These are phyloP conservation scores for Morus bassanus DNA, from an alignment of 2,797 vertebrate genomes.

Conservation along the genomic window DNA sequence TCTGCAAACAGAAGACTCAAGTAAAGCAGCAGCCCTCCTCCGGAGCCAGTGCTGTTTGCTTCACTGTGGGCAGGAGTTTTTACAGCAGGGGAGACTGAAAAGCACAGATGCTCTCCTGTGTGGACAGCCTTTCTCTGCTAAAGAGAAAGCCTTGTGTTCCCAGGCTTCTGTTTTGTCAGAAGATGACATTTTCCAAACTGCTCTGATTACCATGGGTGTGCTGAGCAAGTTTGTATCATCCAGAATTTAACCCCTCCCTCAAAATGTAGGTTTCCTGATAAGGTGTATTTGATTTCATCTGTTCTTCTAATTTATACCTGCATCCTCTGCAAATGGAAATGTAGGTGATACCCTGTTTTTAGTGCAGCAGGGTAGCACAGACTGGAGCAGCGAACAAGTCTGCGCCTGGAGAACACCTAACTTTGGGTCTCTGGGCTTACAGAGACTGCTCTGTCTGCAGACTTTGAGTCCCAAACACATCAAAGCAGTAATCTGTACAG, in stretches of 20 bases:
- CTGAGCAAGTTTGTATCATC: neutral
- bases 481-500: neutral
- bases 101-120: neutral
- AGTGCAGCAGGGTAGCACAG: neutral
- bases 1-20: neutral
- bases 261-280: neutral
- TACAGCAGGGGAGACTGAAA: neutral
- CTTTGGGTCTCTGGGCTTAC: neutral
- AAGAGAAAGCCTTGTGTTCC: slow-evolving; percentile 8
- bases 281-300: neutral
- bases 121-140: neutral
- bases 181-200: neutral
- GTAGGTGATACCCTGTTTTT: neutral
- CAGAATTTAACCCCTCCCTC: neutral
- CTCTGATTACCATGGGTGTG: neutral
- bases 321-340: neutral
- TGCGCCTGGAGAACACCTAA: neutral
- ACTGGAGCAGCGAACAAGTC: neutral
- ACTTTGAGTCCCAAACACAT: fast-evolving
- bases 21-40: neutral
- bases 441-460: neutral
- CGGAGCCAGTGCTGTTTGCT: neutral
- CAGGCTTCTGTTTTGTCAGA: neutral
- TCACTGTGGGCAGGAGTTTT: neutral
- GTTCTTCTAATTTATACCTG: neutral